Conservation (phyloP, 2,113 vertebrate species). For the Otocyon megalotis region DNA sequence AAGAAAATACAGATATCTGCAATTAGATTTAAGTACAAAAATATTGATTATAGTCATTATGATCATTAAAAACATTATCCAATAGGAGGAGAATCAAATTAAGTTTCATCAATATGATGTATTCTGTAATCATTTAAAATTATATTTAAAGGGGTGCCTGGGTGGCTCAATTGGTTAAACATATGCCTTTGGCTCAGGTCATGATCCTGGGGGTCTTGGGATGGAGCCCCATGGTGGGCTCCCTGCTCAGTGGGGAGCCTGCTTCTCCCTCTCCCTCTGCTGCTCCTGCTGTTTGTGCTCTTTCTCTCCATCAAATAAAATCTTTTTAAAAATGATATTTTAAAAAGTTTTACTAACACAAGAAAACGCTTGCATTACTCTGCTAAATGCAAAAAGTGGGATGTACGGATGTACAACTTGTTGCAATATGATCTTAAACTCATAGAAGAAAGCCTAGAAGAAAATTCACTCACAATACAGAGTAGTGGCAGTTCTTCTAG, state of each 20-base stretch:
- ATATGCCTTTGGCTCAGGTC: no score
- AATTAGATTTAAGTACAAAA: slow-evolving; percentile 33
- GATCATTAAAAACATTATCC: background rate
- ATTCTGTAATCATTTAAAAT: slow-evolving; percentile 28
- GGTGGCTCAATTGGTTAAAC: no score
- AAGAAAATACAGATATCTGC: background rate
- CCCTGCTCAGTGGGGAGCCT: no score
- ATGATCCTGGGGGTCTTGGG: no score
- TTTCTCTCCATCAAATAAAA: no score
- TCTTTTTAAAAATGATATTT: background rate
- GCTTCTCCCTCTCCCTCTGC: no score
- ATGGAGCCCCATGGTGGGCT: no score
- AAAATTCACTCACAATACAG: background rate
- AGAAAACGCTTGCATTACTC: slow-evolving; percentile 16
- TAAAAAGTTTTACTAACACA: background rate
- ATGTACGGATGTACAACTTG: background rate
- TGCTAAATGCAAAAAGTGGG: slow-evolving; percentile 12
- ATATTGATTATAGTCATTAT: background rate
- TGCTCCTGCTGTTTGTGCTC: no score
- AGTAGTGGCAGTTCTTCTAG: background rate
- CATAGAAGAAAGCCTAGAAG: background rate
- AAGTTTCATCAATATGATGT: background rate
- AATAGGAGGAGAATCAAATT: background rate
- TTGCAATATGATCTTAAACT: background rate
- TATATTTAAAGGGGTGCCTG: background rate